These are phyloP conservation scores for Scaeva pyrastri DNA, from an alignment of 2,888 invertebrate species.

Conservation along the genomic window DNA sequence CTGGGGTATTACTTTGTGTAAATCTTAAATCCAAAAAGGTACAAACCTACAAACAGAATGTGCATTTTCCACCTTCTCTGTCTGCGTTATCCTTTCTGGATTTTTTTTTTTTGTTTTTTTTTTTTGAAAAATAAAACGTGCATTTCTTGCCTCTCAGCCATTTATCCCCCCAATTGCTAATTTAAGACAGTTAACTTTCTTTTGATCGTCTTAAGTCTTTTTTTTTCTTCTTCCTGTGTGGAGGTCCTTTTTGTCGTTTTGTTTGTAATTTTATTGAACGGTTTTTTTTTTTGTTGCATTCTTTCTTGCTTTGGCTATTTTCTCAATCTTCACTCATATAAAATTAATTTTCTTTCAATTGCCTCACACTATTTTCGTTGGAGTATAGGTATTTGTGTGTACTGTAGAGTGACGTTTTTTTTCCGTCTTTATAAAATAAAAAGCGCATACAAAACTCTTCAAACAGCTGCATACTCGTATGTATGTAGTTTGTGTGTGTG, in stretches of 20 bases:
- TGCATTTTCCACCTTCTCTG: not conserved
- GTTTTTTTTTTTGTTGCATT: conserved; percentile 8
- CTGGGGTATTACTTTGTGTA: conserved; percentile 29
- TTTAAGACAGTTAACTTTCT: conserved; percentile 67
- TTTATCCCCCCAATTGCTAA: conserved; percentile 62
- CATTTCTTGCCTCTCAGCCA: conserved; percentile 42
- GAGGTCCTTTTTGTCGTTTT: conserved; percentile 17
- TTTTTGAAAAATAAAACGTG: conserved; percentile 12
- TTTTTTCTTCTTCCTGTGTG: not conserved
- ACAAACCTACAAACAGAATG: not conserved
- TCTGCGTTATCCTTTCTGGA: not conserved
- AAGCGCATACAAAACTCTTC: conserved; percentile 57
- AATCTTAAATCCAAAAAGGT: conserved; percentile 39
- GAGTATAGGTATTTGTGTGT: too few relatives aligned
- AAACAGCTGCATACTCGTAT: conserved; percentile 37
- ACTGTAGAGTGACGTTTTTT: conserved; percentile 12
- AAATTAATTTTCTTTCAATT: conserved; percentile 73
- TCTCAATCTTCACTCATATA: conserved; percentile 59
- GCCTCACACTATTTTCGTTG: conserved; percentile 49
- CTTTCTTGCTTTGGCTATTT: not conserved
- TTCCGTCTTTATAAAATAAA: conserved; percentile 24
- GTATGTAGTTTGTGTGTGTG: not conserved
- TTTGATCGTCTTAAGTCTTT: conserved; percentile 48
- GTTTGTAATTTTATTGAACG: conserved; percentile 45
- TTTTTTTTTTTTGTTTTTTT: not conserved